Conservation (phyloP, 2,797 vertebrate genomes). For the Rhabdomys pumilio region DNA sequence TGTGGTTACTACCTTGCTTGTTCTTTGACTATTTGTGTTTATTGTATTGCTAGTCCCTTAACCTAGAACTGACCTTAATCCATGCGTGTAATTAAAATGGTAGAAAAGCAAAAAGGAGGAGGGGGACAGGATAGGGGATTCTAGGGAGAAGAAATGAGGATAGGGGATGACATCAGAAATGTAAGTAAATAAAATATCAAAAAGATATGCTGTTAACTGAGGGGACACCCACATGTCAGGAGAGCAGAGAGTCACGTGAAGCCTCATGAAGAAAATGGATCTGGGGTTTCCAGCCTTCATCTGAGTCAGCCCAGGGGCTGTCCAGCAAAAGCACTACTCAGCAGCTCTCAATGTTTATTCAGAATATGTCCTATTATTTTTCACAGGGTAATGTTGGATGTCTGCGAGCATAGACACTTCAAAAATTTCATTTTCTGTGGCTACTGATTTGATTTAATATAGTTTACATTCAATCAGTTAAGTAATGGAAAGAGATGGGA, state of each 20-base stretch:
- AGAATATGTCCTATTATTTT: neutral
- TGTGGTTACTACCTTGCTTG: too few species aligned
- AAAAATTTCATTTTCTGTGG: constrained; percentile 42
- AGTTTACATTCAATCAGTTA: constrained; percentile 23
- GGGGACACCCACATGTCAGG: neutral
- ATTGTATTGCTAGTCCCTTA: too few species aligned
- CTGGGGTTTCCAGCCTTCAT: neutral
- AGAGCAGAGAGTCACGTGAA: neutral
- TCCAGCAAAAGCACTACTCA: neutral
- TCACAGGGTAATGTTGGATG: neutral
- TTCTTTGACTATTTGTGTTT: too few species aligned
- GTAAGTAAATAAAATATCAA: too few species aligned
- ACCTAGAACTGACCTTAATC: too few species aligned
- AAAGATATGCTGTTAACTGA: neutral
- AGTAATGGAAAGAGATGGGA: neutral
- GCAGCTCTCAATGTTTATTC: neutral
- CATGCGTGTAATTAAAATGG: too few species aligned
- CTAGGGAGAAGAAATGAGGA: too few species aligned
- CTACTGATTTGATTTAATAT: neutral
- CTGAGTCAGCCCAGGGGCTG: neutral
- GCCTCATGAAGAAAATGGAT: neutral
- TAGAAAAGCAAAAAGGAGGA: too few species aligned
- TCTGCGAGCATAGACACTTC: neutral
- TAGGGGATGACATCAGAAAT: too few species aligned
- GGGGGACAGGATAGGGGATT: too few species aligned